Evolutionary conservation across 2,888 invertebrate genomes (phyloP).

Genomic region (Auanema freiburgensis): DNA sequence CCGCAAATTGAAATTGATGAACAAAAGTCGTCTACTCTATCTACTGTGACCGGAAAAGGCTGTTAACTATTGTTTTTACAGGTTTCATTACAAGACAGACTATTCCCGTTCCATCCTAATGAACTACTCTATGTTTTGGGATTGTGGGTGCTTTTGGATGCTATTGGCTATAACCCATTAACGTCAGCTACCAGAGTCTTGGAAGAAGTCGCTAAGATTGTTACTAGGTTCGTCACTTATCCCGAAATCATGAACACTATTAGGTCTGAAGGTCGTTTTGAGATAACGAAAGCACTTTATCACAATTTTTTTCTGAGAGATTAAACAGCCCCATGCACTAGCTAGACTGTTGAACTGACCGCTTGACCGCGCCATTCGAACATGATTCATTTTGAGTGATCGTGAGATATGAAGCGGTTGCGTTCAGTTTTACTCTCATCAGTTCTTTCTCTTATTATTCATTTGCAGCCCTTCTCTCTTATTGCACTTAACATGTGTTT

Average conservation of each 20-base stretch:
- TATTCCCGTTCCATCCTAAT: conserved; percentile 18
- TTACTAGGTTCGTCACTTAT: conserved; percentile 11
- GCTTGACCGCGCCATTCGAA: no score
- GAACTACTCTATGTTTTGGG: conserved; percentile 16
- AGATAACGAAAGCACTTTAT: no score
- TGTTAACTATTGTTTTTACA: conserved; percentile 1
- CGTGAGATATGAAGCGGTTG: no score
- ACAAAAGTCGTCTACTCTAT: no score
- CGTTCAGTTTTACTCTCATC: no score
- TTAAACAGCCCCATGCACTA: no score
- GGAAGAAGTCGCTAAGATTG: conserved; percentile 8
- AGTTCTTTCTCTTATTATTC: background rate
- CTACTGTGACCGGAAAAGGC: background rate
- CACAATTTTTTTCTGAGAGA: no score
- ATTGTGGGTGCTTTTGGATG: conserved; percentile 19
- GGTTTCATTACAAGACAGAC: background rate
- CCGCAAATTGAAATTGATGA: no score
- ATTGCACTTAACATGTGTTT: conserved; percentile 10
- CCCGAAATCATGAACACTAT: background rate
- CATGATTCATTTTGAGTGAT: no score
- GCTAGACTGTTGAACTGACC: no score
- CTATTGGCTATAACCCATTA: conserved; percentile 14
- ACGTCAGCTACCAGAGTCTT: conserved; percentile 8
- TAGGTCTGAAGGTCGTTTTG: background rate
- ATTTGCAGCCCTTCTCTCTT: conserved; percentile 16